Conservation (phyloP, 2,113 vertebrate species). For the Aphyosemion australe region DNA sequence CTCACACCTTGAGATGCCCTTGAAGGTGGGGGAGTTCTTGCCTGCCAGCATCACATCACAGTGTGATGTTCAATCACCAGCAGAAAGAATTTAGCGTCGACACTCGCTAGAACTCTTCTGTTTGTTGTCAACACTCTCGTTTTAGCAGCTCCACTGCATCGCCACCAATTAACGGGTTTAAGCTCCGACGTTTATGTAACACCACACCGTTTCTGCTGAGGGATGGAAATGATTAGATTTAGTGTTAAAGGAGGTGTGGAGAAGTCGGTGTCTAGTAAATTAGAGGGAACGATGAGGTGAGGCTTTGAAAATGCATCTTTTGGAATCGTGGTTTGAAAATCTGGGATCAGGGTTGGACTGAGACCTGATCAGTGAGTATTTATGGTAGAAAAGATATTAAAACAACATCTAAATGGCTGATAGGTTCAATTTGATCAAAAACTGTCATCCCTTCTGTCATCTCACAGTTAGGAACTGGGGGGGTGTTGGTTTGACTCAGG, state of each 20-base stretch:
- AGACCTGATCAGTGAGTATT: neutral
- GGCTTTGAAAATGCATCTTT: no score
- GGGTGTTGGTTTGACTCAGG: no score
- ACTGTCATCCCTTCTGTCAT: no score
- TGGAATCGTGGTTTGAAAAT: no score
- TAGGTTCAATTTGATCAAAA: no score
- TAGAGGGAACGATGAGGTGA: no score
- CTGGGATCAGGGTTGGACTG: neutral
- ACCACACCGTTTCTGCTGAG: conserved; percentile 28
- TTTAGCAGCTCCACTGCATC: neutral
- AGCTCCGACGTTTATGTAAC: conserved; percentile 8
- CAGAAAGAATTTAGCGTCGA: conserved; percentile 15
- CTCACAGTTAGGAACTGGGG: no score
- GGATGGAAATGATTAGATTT: neutral
- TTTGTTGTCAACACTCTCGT: conserved; percentile 5
- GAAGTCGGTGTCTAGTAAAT: no score
- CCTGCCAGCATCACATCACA: neutral
- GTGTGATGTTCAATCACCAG: conserved; percentile 5
- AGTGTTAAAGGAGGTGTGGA: neutral
- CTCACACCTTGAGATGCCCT: conserved; percentile 16
- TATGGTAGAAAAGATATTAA: no score
- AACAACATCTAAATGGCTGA: no score
- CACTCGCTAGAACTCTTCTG: conserved; percentile 10
- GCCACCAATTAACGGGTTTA: conserved; percentile 7
- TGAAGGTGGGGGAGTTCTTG: conserved; percentile 3